Evolutionary conservation across 1,140 invertebrate genomes (phyloP), one percentile per base, ranked within the genome.

Genomic region (Apis florea): DNA sequence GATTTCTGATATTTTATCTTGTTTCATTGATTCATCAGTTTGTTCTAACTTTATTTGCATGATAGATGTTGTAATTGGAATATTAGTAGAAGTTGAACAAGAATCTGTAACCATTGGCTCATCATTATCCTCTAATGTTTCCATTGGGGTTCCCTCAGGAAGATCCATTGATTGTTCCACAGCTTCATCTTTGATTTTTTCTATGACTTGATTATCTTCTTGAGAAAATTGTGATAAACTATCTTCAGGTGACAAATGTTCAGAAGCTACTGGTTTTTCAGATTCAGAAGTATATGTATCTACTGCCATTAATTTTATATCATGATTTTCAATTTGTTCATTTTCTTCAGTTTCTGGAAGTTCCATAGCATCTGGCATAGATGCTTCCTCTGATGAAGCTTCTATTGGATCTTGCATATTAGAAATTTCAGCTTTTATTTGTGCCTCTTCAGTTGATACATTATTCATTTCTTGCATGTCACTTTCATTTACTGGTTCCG

Each of bases 61-160:
- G 15, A 79, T 59, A 13, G 85, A 66, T 10, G 80, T 73, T 26
- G 71, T 78, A 24, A 78, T 49, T 58, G 83, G 73, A 58, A 79
- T 80, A 71, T 85, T 81, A 56, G 53, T 40, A 5, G 73, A 1
- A 53, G 67, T 68, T n/a, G 78, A 71, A 21, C 76, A 53, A 61
- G 40, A 53, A 56, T 88, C 83, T 5, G 85, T 80, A 9, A 79
- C 40, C 83, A 88, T 84, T 6, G 89, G 69, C 58, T 89, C 89
- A 64, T 90, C 85, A 31, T 75, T 80, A 15, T 88, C 86, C 51
- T 88, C 85, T 56, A 74, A 51, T 77, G 88, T 89, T 26, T 80
- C 69, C 47, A 81, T 64, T 53, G 83, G 64, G 26, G 61, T 83
- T 11, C 71, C 73, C 12, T 78, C 75, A 0, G 85, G 70, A 13